Conservation (phyloP, 2,113 vertebrate species). For the Pterocles orientalis region DNA sequence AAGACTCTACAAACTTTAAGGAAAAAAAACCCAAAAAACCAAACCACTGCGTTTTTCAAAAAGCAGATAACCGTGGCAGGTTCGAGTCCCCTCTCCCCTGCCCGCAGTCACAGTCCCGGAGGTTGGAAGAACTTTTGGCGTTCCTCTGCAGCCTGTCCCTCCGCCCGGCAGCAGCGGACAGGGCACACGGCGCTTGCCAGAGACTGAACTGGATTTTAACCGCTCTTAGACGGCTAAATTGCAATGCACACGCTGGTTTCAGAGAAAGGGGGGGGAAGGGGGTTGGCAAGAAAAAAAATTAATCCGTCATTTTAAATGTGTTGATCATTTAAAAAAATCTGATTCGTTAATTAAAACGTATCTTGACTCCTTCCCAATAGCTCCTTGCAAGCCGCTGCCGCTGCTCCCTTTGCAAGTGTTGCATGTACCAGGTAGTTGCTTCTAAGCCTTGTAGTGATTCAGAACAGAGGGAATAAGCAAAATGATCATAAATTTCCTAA, state of each 20-base stretch:
- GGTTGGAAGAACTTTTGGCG: not conserved
- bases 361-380: not conserved
- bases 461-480: constrained; percentile 68
- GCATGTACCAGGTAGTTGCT: constrained; percentile 59
- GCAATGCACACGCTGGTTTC: not conserved
- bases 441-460: constrained; percentile 26
- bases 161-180: not conserved
- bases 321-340: not conserved
- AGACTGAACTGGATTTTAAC: not conserved
- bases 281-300: not conserved
- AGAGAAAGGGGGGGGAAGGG: not conserved
- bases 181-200: not conserved
- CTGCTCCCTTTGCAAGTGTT: constrained; percentile 38
- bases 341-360: constrained; percentile 47
- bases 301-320: not conserved
- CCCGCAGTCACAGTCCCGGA: not conserved
- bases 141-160: not conserved
- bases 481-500: constrained; percentile 78
- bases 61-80: not conserved
- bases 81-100: not conserved
- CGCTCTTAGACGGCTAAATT: not conserved
- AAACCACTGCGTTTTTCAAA: not conserved
- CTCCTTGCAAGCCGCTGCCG: not conserved
- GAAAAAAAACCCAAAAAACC: not conserved
- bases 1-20: constrained; percentile 29